These are phyloP conservation scores for Chrysotoxum bicinctum DNA, from an alignment of 2,888 invertebrate species.

Conservation along the genomic window DNA sequence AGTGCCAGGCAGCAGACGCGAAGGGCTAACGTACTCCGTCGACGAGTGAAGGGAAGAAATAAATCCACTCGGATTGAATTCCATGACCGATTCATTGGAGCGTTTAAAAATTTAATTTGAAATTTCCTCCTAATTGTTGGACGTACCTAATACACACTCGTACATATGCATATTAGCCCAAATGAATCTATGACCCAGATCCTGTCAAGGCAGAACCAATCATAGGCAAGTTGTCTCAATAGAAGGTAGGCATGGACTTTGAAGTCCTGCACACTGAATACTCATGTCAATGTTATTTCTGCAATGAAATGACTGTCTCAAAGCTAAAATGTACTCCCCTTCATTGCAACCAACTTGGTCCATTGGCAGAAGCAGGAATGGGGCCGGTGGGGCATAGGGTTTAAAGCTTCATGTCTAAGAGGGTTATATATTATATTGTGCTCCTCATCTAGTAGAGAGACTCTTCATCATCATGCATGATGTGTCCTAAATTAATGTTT, in stretches of 20 bases:
- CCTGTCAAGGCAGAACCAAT: conserved; percentile 18
- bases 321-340: not conserved
- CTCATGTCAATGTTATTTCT: conserved; percentile 20
- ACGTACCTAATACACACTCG: not conserved
- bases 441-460: not conserved
- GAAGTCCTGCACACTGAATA: not conserved
- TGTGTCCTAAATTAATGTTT: conserved; percentile 53
- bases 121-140: not conserved
- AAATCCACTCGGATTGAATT: conserved; percentile 20
- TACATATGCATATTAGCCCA: not conserved
- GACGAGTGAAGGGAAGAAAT: not conserved
- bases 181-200: conserved; percentile 38
- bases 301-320: conserved; percentile 33
- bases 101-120: conserved; percentile 39
- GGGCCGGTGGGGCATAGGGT: not conserved
- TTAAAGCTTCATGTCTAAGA: conserved; percentile 14
- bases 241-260: not conserved
- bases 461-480: conserved; percentile 28
- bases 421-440: conserved; percentile 15
- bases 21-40: not conserved
- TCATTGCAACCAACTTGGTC: not conserved
- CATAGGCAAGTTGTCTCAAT: conserved; percentile 13
- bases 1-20: not conserved
- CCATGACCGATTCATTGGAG: conserved; percentile 10
- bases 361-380: not conserved